phyloP scores from a whole-genome alignment of 2,113 vertebrate species.

The Centropristis striata region DNA sequence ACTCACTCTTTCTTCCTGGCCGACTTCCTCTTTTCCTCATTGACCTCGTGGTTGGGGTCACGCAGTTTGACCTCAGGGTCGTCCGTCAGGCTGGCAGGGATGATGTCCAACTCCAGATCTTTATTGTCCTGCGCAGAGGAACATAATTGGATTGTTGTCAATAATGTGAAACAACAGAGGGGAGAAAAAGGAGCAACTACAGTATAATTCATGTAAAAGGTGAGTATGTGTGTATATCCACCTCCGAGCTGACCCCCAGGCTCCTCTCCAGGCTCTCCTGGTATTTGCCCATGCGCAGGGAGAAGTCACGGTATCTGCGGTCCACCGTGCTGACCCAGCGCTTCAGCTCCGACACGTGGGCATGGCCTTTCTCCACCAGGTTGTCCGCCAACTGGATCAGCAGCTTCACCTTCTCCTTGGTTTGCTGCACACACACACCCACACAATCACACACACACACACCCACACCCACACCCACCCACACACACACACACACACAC shows the following conservation, averaged over 20 bases:
- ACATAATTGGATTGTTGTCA: background rate
- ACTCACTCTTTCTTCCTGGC: conserved; percentile 98
- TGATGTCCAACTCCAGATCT: conserved; percentile 95
- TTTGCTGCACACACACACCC: conserved; percentile 87
- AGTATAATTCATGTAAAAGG: too few relatives aligned
- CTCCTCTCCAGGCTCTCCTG: conserved; percentile 92
- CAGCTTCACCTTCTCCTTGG: conserved; percentile 98
- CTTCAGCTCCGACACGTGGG: conserved; percentile 95
- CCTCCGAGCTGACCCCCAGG: conserved; percentile 96
- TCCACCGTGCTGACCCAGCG: conserved; percentile 97
- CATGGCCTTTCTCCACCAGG: conserved; percentile 97
- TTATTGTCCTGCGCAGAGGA: conserved; percentile 91
- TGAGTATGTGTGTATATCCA: conserved; percentile 8
- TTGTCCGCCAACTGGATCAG: conserved; percentile 97
- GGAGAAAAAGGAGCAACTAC: too few relatives aligned
- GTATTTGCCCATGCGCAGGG: conserved; percentile 94
- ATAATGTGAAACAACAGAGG: background rate
- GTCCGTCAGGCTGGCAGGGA: conserved; percentile 96
- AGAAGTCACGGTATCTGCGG: conserved; percentile 97
- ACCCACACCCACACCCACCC: too few relatives aligned
- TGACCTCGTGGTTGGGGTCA: conserved; percentile 95
- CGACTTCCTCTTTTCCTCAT: conserved; percentile 98
- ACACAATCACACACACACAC: background rate
- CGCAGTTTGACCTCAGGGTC: conserved; percentile 93
- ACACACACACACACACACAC: too few relatives aligned